Evolutionary conservation across 2,113 vertebrate genomes (phyloP).

Genomic region (Ancistrus triradiatus): DNA sequence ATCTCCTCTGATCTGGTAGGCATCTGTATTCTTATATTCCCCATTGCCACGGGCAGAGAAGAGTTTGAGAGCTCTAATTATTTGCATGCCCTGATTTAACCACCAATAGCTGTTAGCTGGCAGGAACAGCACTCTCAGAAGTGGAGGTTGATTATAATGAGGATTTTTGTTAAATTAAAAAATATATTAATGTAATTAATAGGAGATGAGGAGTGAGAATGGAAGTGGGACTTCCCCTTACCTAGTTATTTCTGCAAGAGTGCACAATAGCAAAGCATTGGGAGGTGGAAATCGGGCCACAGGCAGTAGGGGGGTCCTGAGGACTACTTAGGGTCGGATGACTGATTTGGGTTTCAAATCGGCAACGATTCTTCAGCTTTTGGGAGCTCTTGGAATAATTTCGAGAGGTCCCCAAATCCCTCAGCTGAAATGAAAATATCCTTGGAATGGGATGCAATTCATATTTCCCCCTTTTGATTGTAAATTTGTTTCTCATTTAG

Average conservation of each 20-base stretch:
- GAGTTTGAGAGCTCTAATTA: not conserved
- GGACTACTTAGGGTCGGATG: conserved; percentile 36
- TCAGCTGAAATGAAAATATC: conserved; percentile 32
- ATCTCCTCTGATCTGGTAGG: conserved; percentile 37
- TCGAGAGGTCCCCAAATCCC: conserved; percentile 46
- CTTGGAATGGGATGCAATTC: conserved; percentile 27
- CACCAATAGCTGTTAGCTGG: not conserved
- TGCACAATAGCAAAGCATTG: conserved; percentile 16
- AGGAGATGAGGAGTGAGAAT: not conserved
- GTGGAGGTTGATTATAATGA: not conserved
- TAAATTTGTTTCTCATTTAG: conserved; percentile 36
- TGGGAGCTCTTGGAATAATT: conserved; percentile 47
- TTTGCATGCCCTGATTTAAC: not conserved
- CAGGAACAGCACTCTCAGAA: not conserved
- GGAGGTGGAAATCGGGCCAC: conserved; percentile 15
- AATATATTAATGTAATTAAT: conserved; percentile 35
- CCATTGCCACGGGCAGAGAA: not conserved
- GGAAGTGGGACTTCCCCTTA: not conserved
- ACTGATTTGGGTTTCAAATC: conserved; percentile 51
- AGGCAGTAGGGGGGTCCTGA: conserved; percentile 22
- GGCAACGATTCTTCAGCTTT: conserved; percentile 43
- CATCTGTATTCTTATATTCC: not conserved
- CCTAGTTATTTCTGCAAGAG: conserved; percentile 27
- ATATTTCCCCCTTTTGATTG: conserved; percentile 18
- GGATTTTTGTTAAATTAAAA: conserved; percentile 1